These are phyloP conservation scores for Halcyon badia DNA, from an alignment of 2,797 vertebrate species.

Conservation along the genomic window DNA sequence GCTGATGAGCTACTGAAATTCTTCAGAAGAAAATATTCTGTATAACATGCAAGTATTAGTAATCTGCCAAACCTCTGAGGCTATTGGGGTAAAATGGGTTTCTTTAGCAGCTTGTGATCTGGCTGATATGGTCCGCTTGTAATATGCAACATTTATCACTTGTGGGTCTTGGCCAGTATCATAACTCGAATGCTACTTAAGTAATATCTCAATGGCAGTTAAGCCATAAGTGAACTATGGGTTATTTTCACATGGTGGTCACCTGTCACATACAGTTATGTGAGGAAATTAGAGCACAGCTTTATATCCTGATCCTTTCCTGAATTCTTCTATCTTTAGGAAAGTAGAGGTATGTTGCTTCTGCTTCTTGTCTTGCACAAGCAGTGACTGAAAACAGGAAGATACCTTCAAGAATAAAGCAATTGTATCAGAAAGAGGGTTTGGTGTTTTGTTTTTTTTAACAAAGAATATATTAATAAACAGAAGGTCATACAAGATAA, in stretches of 20 bases:
- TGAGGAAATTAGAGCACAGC: neutral
- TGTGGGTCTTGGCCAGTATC: neutral
- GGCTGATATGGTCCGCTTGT: neutral
- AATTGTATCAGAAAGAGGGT: neutral
- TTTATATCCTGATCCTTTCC: neutral
- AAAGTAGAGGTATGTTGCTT: neutral
- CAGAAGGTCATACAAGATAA: neutral
- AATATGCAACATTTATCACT: neutral
- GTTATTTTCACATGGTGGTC: neutral
- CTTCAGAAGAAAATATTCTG: neutral
- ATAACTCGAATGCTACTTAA: neutral
- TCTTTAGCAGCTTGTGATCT: neutral
- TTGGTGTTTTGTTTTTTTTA: neutral
- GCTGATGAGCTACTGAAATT: neutral
- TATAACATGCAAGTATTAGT: neutral
- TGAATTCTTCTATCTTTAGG: neutral
- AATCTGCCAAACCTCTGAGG: conserved; percentile 23
- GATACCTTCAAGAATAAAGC: neutral
- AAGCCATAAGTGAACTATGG: neutral
- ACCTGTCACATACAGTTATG: neutral
- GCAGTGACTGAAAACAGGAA: neutral
- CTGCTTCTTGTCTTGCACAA: neutral
- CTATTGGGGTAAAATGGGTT: neutral
- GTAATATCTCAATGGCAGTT: neutral
- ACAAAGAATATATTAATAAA: neutral